A percentile compares a stretch with the other conserved stretches of the same genome.
These are phyloP conservation scores for Leuctra nigra DNA, from an alignment of 2,888 invertebrate genomes.

Conservation along the genomic window DNA sequence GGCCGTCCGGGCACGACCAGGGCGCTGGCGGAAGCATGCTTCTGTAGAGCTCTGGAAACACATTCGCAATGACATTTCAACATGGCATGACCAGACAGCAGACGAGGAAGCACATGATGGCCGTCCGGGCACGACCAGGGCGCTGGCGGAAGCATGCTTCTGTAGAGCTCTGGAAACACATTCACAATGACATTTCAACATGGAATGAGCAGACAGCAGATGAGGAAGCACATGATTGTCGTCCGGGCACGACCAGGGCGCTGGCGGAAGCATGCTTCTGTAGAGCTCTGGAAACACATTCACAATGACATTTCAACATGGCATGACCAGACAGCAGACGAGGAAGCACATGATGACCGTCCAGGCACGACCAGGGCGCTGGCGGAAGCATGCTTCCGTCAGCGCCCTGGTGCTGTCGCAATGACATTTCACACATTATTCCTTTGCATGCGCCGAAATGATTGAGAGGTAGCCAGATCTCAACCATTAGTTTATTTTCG, in stretches of 20 bases:
- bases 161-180: slow-evolving; percentile 31
- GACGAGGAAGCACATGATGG: slow-evolving; percentile 31
- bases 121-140: slow-evolving; percentile 30
- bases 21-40: slow-evolving; percentile 31
- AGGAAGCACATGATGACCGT: slow-evolving; percentile 31
- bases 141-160: slow-evolving; percentile 31
- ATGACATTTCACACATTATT: no score
- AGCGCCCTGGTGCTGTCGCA: no score
- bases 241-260: slow-evolving; percentile 31
- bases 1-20: slow-evolving; percentile 29
- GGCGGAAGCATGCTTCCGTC: slow-evolving; percentile 31
- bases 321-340: slow-evolving; percentile 30
- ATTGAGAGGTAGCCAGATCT: no score
- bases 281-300: slow-evolving; percentile 30
- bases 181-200: no score
- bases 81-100: slow-evolving; percentile 32
- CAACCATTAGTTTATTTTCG: no score
- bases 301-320: no score
- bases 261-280: slow-evolving; percentile 31
- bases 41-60: slow-evolving; percentile 31
- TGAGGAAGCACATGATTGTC: slow-evolving; percentile 31
- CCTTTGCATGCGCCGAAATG: no score
- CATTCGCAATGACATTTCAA: no score
- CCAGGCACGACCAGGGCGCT: slow-evolving; percentile 31
- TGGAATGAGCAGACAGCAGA: slow-evolving; percentile 28